Conservation (phyloP, 2,113 vertebrate species). For the Urocynchramus pylzowi region DNA sequence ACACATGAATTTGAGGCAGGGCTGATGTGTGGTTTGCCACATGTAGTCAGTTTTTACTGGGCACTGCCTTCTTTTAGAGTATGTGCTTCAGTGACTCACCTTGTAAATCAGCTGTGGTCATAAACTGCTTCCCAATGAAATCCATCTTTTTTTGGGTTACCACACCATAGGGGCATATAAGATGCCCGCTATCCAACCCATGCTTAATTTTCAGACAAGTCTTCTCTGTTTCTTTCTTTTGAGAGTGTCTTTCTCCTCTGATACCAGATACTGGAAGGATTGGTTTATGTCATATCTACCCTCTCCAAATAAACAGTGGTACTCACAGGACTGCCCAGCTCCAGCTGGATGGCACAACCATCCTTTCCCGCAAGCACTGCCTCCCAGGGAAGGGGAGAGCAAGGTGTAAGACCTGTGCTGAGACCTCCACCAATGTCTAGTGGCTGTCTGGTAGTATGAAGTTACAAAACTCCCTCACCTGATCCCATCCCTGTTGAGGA, state of each 20-base stretch:
- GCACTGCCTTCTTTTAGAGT: slow-evolving; percentile 30
- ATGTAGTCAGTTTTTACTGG: slow-evolving; percentile 14
- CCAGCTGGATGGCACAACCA: background rate
- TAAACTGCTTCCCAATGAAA: background rate
- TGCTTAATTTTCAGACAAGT: background rate
- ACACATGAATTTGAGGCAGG: slow-evolving; percentile 12
- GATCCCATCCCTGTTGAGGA: background rate
- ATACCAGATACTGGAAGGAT: background rate
- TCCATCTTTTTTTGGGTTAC: background rate
- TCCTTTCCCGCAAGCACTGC: background rate
- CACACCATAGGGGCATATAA: rapidly evolving
- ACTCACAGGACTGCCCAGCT: background rate
- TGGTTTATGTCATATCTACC: background rate
- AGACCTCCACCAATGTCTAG: background rate
- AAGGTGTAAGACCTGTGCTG: background rate
- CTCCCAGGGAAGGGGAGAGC: background rate
- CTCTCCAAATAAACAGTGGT: background rate
- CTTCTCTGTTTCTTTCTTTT: background rate
- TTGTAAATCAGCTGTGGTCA: slow-evolving; percentile 39
- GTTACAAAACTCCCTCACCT: background rate
- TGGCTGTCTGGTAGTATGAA: background rate
- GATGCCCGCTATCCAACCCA: background rate
- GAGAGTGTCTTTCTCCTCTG: background rate
- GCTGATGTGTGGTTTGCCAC: slow-evolving; percentile 34
- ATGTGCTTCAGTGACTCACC: slow-evolving; percentile 42